Evolutionary conservation across 2,113 vertebrate species (phyloP).

Genomic region (Paramormyrops kingsleyae): DNA sequence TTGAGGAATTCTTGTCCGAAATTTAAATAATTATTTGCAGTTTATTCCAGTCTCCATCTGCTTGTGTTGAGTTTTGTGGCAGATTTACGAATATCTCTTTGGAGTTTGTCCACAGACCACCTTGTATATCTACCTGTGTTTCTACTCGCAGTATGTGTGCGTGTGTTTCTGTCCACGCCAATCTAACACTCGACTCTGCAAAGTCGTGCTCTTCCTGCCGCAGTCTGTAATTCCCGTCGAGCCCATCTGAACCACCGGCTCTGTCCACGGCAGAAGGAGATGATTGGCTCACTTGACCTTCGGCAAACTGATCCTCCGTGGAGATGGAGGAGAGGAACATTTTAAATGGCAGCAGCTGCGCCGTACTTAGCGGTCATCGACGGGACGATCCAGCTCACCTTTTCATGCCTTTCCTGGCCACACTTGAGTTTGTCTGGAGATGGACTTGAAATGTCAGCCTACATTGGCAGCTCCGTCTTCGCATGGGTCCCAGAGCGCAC

Average conservation of each 20-base stretch:
- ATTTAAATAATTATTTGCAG: background rate
- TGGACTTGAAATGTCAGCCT: background rate
- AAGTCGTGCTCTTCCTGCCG: background rate
- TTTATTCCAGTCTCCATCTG: background rate
- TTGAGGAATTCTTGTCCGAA: background rate
- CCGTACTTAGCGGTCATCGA: background rate
- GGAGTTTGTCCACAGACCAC: background rate
- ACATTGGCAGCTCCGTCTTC: background rate
- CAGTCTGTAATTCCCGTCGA: background rate
- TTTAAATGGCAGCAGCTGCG: background rate
- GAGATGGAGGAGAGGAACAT: background rate
- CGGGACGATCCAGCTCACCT: background rate
- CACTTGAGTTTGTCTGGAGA: background rate
- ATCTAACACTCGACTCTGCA: background rate
- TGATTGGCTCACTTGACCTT: constrained; percentile 20
- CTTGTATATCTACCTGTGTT: background rate
- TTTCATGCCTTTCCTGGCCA: background rate
- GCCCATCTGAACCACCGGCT: background rate
- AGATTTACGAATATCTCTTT: background rate
- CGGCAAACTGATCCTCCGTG: background rate
- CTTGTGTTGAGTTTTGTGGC: background rate
- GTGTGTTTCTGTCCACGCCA: too few relatives aligned
- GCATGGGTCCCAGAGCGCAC: background rate
- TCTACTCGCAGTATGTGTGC: background rate
- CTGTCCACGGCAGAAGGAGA: background rate